Conservation (phyloP, 2,888 invertebrate species). For the Cryptus armator region DNA sequence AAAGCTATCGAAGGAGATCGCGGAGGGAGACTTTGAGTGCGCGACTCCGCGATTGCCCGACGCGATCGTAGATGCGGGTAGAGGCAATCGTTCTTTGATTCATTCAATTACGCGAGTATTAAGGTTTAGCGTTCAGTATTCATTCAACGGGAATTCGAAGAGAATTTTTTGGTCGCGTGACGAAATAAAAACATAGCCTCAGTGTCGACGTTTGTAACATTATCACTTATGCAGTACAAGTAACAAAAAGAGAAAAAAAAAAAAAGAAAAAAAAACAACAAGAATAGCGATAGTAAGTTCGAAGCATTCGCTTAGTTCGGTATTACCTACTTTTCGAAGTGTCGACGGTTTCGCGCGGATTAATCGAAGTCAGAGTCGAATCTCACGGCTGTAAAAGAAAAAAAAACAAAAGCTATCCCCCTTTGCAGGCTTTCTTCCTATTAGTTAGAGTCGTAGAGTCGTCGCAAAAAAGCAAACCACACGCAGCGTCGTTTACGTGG, state of each 20-base stretch:
- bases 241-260: slow-evolving; percentile 6
- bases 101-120: slow-evolving; percentile 22
- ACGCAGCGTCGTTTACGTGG: slow-evolving; percentile 56
- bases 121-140: slow-evolving; percentile 37
- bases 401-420: slow-evolving; percentile 15
- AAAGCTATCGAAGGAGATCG: slow-evolving; percentile 6
- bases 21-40: background rate
- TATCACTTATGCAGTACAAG: slow-evolving; percentile 7
- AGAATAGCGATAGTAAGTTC: slow-evolving; percentile 28
- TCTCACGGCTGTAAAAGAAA: slow-evolving; percentile 47
- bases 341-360: slow-evolving; percentile 10
- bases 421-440: slow-evolving; percentile 61
- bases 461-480: slow-evolving; percentile 42
- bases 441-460: slow-evolving; percentile 61
- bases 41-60: background rate
- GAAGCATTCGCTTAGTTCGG: slow-evolving; percentile 6
- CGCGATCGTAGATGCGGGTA: slow-evolving; percentile 7
- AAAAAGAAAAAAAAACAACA: slow-evolving; percentile 10
- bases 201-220: slow-evolving; percentile 14
- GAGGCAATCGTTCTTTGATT: background rate
- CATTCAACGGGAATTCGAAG: slow-evolving; percentile 17
- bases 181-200: slow-evolving; percentile 6
- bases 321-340: slow-evolving; percentile 23
- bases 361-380: slow-evolving; percentile 46
- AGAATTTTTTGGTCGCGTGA: slow-evolving; percentile 8